These are phyloP conservation scores for Saxidomus purpurata DNA, from an alignment of 1,140 invertebrate genomes.

Conservation along the genomic window DNA sequence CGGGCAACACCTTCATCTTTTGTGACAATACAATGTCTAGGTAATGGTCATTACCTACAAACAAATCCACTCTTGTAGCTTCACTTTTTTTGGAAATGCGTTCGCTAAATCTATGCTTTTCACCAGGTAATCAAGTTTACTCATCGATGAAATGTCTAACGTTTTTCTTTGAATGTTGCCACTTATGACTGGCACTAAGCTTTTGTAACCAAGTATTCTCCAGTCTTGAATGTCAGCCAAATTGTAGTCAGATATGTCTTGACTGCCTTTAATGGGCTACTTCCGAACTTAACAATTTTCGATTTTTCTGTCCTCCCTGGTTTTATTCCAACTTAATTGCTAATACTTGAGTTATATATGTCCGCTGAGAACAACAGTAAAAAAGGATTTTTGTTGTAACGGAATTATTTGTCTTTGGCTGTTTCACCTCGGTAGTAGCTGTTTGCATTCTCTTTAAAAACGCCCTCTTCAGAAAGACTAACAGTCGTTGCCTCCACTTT, in stretches of 20 bases:
- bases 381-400: not conserved
- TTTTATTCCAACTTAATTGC: not conserved
- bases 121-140: not conserved
- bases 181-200: slow-evolving; percentile 35
- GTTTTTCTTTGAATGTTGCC: slow-evolving; percentile 30
- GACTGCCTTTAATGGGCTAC: no score
- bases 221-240: slow-evolving; percentile 6
- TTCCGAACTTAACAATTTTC: slow-evolving; percentile 23
- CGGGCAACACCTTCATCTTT: slow-evolving; percentile 18
- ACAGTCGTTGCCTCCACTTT: no score
- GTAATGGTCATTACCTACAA: slow-evolving; percentile 47
- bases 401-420: not conserved
- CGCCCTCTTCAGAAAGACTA: not conserved
- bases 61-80: not conserved
- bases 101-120: slow-evolving; percentile 22
- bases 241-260: not conserved
- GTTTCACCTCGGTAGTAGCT: not conserved
- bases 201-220: not conserved
- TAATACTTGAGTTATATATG: slow-evolving; percentile 1
- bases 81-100: slow-evolving; percentile 19
- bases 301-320: not conserved
- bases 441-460: slow-evolving; percentile 21
- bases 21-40: slow-evolving; percentile 9
- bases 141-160: not conserved
- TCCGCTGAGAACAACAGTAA: slow-evolving; percentile 23